Evolutionary conservation across 1,140 invertebrate genomes (phyloP).

Genomic region (Holcopasites calliopsidis): DNA sequence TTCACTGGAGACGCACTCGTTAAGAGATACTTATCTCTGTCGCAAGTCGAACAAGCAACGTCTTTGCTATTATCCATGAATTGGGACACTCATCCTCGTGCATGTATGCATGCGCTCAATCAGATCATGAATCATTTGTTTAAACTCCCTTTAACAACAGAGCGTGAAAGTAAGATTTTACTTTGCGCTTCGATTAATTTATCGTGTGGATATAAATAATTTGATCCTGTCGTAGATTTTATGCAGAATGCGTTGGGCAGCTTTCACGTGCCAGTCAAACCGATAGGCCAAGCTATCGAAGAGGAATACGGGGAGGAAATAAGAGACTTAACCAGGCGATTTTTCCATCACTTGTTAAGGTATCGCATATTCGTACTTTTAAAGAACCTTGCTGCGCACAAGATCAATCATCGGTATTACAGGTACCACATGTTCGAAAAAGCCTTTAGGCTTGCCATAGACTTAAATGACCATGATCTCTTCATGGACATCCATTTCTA

Average conservation of each 20-base stretch:
- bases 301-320: constrained; percentile 87
- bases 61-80: constrained; percentile 84
- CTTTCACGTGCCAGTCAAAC: constrained; percentile 84
- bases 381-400: background rate
- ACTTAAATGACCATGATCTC: constrained; percentile 89
- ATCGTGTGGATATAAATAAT: background rate
- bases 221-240: constrained; percentile 74
- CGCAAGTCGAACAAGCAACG: constrained; percentile 85
- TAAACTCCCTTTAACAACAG: constrained; percentile 83
- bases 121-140: constrained; percentile 87
- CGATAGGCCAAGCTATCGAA: constrained; percentile 84
- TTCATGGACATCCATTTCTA: constrained; percentile 92
- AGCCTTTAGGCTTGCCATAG: constrained; percentile 91
- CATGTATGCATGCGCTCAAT: constrained; percentile 85
- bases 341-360: constrained; percentile 89
- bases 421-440: constrained; percentile 91
- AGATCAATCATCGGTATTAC: constrained; percentile 32
- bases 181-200: background rate
- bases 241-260: constrained; percentile 87
- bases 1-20: constrained; percentile 82
- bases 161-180: constrained; percentile 80
- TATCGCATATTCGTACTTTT: constrained; percentile 61
- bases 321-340: constrained; percentile 86
- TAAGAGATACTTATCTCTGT: constrained; percentile 84
- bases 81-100: constrained; percentile 86